phyloP scores from a whole-genome alignment of 2,888 invertebrate species.

The Erebia ligea region DNA sequence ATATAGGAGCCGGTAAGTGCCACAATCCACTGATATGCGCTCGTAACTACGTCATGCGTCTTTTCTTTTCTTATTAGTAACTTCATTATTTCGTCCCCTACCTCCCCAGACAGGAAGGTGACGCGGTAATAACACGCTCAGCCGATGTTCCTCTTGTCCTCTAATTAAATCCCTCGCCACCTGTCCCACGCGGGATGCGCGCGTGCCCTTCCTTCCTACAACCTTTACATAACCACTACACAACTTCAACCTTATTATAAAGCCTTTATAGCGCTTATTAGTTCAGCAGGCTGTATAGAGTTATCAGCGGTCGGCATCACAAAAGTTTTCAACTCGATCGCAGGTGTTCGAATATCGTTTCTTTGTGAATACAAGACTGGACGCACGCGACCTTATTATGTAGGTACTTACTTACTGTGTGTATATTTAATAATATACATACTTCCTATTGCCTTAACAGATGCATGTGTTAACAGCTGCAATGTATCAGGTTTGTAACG shows the following conservation, averaged over 20 bases:
- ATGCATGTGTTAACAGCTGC: slow-evolving; percentile 14
- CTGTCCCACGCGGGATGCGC: slow-evolving; percentile 58
- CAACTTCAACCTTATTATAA: slow-evolving; percentile 13
- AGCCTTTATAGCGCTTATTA: not conserved
- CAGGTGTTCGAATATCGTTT: slow-evolving; percentile 42
- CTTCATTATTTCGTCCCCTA: slow-evolving; percentile 2
- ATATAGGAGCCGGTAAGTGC: too few species aligned
- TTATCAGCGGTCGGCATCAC: slow-evolving; percentile 42
- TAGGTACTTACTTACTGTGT: not conserved
- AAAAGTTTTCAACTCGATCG: slow-evolving; percentile 36
- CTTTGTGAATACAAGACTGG: slow-evolving; percentile 28
- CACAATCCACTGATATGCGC: too few species aligned
- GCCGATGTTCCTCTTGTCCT: slow-evolving; percentile 52
- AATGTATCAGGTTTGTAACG: not conserved
- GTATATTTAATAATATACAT: slow-evolving; percentile 11
- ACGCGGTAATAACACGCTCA: slow-evolving; percentile 20
- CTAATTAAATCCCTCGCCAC: slow-evolving; percentile 73
- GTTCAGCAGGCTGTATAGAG: not conserved
- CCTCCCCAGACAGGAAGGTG: slow-evolving; percentile 19
- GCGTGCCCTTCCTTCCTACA: slow-evolving; percentile 49
- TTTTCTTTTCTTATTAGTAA: not conserved
- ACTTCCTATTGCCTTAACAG: not conserved
- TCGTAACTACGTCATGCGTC: not conserved
- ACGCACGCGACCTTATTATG: slow-evolving; percentile 31
- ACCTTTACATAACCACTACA: not conserved